Conservation (phyloP, 2,888 invertebrate genomes). For the Hanleya hanleyi region DNA sequence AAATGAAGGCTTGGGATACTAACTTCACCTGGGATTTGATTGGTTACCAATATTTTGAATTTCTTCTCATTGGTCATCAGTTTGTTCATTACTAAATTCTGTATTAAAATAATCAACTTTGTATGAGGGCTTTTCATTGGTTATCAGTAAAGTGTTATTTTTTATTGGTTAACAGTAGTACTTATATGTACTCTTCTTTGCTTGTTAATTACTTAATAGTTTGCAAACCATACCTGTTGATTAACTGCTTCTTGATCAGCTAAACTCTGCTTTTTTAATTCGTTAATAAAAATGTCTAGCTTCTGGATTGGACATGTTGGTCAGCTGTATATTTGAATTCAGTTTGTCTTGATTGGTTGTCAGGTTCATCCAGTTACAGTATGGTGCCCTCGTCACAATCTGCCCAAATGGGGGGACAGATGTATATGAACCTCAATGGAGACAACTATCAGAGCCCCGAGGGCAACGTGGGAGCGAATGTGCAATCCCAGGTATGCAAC, state of each 20-base stretch:
- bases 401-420: conserved; percentile 50
- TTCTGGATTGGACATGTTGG: neutral
- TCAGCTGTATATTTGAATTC: neutral
- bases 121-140: too few relatives aligned
- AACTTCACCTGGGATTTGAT: too few relatives aligned
- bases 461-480: conserved; percentile 72
- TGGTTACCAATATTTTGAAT: too few relatives aligned
- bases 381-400: conserved; percentile 48
- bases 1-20: too few relatives aligned
- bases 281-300: neutral
- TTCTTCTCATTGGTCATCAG: too few relatives aligned
- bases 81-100: too few relatives aligned
- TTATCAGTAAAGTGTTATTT: too few relatives aligned
- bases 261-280: neutral
- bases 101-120: too few relatives aligned
- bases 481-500: conserved; percentile 73
- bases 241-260: too few relatives aligned
- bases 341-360: neutral
- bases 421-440: conserved; percentile 83
- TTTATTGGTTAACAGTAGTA: neutral
- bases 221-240: too few relatives aligned
- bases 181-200: neutral
- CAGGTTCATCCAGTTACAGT: conserved; percentile 53
- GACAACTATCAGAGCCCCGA: conserved; percentile 83
- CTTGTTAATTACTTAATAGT: too few relatives aligned